phyloP scores from a whole-genome alignment of 35 echinoderm and acorn worm species.

The Heliocidaris tuberculata region DNA sequence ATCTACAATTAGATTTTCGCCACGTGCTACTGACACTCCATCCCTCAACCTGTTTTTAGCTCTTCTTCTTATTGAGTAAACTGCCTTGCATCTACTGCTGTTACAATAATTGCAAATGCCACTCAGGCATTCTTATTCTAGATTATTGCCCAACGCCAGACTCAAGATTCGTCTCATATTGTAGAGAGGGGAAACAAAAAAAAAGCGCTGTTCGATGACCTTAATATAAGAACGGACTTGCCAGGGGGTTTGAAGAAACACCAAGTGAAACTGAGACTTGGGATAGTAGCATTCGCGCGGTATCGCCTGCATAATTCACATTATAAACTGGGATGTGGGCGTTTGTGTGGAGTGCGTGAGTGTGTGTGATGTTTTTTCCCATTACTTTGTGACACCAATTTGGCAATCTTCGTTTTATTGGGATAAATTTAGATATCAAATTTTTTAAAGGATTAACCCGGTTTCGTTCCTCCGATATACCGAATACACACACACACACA shows the following conservation, averaged over 20 bases:
- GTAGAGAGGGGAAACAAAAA: neutral
- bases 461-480: neutral
- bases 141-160: constrained; percentile 1
- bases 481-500: neutral
- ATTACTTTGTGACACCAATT: no score
- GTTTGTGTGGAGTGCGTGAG: neutral
- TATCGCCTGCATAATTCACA: neutral
- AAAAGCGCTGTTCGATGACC: neutral
- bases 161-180: neutral
- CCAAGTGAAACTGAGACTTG: neutral
- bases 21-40: neutral
- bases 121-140: constrained; percentile 17
- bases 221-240: neutral
- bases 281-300: neutral
- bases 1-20: constrained; percentile 1
- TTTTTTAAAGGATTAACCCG: no score
- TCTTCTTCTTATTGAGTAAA: neutral
- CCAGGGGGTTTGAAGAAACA: neutral
- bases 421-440: no score
- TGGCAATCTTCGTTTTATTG: no score
- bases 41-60: neutral
- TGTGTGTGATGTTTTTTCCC: neutral
- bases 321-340: neutral
- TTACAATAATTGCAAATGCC: constrained; percentile 18
- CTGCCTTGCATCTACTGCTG: neutral